Evolutionary conservation across 2,888 invertebrate genomes (phyloP), one percentile per base, ranked within the genome.

Genomic region (Lordiphosa fenestrarum): DNA sequence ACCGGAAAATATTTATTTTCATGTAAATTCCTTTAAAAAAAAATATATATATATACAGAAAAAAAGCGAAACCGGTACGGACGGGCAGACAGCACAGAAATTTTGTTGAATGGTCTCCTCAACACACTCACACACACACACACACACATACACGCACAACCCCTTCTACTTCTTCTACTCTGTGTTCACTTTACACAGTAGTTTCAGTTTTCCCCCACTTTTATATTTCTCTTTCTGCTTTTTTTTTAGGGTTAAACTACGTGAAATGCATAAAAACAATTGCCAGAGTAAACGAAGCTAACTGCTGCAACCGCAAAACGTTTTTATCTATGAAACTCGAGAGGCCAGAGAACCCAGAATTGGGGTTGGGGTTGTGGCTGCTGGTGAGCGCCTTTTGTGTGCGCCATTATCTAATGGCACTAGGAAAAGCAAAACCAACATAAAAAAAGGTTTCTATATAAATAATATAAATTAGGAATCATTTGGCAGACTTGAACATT

Each of bases 1-100:
- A 87, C 86, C 86, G 87, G 87, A 87, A 87, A 86, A 85, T 81
- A 86, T 84, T 80, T 78, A 86, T 87, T 86, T 85, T 81, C 84
- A 87, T 87, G 87, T 84, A 86, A 82, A 84, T 71, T 69, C 73
- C 70, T 78, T 73, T 19, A 10, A 50, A 77, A 76, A 50, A 77
- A 76, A 57, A 64, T 46, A 52, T 12, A 37, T 35, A 64, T 48
- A 52, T 10, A 37, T 25, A 37, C 6, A 21, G 58, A 49, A 59
- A 61, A 49, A 59, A 61, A 60, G 39, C 50, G 44, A 77, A 71
- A 69, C 68, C 66, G 61, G 68, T 64, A 60, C 41, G 40, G 46
- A 48, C 62, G 40, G 46, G 49, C 62, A 60, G 21, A 39, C 38
- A 46, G 42, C 30, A 30, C 10, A 30, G 6, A 25, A 25, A 25